Evolutionary conservation across 2,888 invertebrate species (phyloP).

Genomic region (Xanthostigma xanthostigma): DNA sequence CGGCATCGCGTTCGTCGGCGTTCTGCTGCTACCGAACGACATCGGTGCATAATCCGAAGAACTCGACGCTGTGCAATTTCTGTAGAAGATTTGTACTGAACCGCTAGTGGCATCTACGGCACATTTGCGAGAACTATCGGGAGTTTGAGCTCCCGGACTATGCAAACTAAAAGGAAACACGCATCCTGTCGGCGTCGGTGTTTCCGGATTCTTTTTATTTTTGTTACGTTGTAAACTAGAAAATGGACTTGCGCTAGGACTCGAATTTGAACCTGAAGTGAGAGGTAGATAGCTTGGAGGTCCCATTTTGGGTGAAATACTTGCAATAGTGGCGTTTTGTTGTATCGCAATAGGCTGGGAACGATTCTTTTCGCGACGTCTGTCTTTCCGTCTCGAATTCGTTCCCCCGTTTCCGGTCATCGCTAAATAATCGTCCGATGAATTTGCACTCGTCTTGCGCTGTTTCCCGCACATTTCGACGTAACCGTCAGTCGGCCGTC

Average conservation of each 20-base stretch:
- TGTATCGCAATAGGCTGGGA: conserved; percentile 51
- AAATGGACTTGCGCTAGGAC: conserved; percentile 29
- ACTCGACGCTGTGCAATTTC: conserved; percentile 2
- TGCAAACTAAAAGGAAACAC: conserved; percentile 4
- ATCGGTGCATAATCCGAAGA: conserved; percentile 15
- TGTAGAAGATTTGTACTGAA: conserved; percentile 15
- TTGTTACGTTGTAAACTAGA: conserved; percentile 2
- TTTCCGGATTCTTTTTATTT: conserved; percentile 10
- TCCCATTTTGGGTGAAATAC: conserved; percentile 29
- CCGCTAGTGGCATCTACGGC: conserved; percentile 24
- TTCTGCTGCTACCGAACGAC: conserved; percentile 4
- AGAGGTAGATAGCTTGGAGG: conserved; percentile 31
- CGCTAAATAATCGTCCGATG: conserved; percentile 36
- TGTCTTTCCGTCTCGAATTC: conserved; percentile 20
- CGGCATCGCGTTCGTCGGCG: neutral
- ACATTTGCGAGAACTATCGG: conserved; percentile 20
- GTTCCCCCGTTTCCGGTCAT: conserved; percentile 27
- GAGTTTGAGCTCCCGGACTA: conserved; percentile 7
- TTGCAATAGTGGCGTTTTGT: conserved; percentile 19
- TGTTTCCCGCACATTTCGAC: conserved; percentile 44
- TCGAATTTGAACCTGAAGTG: conserved; percentile 26
- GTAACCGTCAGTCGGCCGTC: conserved; percentile 40
- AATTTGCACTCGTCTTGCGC: conserved; percentile 22
- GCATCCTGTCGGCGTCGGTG: conserved; percentile 4
- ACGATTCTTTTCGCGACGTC: conserved; percentile 28